Percentiles rank a stretch among this genome's conserved stretches.
phyloP scores from a whole-genome alignment of 2,797 vertebrate species.

The Holocentrus rufus region DNA sequence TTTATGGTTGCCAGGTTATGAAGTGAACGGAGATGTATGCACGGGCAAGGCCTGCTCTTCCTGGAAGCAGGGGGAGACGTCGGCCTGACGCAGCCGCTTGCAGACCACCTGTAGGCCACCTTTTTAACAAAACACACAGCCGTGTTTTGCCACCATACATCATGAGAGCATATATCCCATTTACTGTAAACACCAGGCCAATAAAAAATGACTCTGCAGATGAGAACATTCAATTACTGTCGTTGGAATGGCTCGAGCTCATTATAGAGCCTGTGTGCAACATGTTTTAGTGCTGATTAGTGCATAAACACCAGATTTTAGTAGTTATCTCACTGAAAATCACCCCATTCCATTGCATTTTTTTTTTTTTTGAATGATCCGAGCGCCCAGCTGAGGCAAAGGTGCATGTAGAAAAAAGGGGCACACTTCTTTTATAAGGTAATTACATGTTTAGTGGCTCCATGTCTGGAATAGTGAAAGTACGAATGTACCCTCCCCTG shows the following conservation, averaged over 20 bases:
- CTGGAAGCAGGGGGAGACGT: conserved; percentile 39
- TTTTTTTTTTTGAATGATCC: conserved; percentile 28
- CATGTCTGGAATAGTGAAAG: conserved; percentile 71
- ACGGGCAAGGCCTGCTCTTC: conserved; percentile 52
- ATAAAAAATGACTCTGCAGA: conserved; percentile 42
- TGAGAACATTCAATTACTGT: conserved; percentile 54
- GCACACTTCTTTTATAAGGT: conserved; percentile 55
- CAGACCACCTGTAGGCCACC: conserved; percentile 41
- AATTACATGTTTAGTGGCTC: conserved; percentile 64
- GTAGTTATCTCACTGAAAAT: conserved; percentile 48
- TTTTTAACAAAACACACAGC: conserved; percentile 43
- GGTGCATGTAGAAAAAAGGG: conserved; percentile 40
- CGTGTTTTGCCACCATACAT: conserved; percentile 57
- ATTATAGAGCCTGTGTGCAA: conserved; percentile 40
- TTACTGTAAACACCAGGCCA: conserved; percentile 59
- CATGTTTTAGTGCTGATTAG: conserved; percentile 50
- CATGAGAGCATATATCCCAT: conserved; percentile 42
- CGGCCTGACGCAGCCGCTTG: conserved; percentile 3
- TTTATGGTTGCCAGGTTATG: conserved; percentile 72
- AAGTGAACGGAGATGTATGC: conserved; percentile 73
- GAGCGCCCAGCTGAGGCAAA: conserved; percentile 1
- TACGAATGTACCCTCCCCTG: conserved; percentile 54
- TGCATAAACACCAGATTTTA: conserved; percentile 37
- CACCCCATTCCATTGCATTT: conserved; percentile 29
- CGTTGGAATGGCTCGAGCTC: conserved; percentile 52